Conservation (phyloP, 2,113 vertebrate genomes). For the Nycticorax nycticorax region DNA sequence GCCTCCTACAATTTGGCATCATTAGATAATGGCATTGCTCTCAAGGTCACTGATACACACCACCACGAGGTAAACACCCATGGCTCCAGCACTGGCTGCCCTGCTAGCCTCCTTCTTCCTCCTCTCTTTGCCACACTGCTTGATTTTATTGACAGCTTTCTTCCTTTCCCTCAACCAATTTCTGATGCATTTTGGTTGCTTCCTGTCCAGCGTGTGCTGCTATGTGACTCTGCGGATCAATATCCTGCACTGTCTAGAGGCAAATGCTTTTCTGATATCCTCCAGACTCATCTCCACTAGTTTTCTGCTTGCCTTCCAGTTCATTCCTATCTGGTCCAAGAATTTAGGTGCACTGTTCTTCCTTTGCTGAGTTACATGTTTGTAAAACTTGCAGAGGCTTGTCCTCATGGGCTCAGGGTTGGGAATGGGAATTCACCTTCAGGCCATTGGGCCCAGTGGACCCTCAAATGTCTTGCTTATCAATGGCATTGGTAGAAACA, state of each 20-base stretch:
- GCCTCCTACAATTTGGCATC: conserved; percentile 57
- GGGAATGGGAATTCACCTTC: not conserved
- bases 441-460: not conserved
- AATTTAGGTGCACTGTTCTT: not conserved
- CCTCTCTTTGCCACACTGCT: not conserved
- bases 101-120: not conserved
- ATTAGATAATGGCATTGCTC: conserved; percentile 43
- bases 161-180: not conserved
- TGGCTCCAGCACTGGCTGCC: not conserved
- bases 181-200: not conserved
- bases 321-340: not conserved
- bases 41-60: conserved; percentile 46
- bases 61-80: not conserved
- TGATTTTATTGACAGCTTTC: conserved; percentile 25
- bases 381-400: not conserved
- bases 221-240: conserved; percentile 1
- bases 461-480: not conserved
- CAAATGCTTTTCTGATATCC: not conserved
- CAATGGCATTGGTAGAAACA: not conserved
- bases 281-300: not conserved
- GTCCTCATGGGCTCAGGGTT: not conserved
- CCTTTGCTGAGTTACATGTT: not conserved
- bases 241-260: not conserved
- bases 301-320: not conserved
- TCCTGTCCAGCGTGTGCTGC: not conserved